Evolutionary conservation across 1,140 invertebrate species (phyloP).

Genomic region (Platyura marginata): DNA sequence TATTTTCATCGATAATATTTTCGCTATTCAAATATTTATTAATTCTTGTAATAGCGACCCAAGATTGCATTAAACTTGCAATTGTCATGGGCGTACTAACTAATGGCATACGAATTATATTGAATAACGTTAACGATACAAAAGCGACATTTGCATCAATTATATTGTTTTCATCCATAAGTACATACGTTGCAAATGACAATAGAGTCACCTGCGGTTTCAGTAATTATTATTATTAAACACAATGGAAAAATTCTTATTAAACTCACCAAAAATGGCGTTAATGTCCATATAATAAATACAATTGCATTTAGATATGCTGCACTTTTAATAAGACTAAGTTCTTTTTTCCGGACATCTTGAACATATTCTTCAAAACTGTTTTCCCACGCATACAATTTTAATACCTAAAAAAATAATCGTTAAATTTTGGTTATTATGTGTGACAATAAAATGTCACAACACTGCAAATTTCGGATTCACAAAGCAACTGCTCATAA

Average conservation of each 20-base stretch:
- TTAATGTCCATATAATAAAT: slow-evolving; percentile 88
- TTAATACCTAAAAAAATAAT: slow-evolving; percentile 59
- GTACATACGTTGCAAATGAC: slow-evolving; percentile 79
- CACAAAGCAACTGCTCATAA: no score
- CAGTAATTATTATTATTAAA: background rate
- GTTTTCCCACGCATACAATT: slow-evolving; percentile 81
- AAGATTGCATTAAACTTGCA: slow-evolving; percentile 54
- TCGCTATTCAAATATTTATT: slow-evolving; percentile 81
- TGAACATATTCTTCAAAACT: slow-evolving; percentile 73
- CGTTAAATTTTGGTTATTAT: slow-evolving; percentile 49
- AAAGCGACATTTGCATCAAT: slow-evolving; percentile 84
- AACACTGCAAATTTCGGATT: no score
- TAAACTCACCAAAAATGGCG: slow-evolving; percentile 77
- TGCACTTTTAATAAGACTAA: slow-evolving; percentile 61
- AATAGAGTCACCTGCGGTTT: slow-evolving; percentile 59
- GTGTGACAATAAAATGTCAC: no score
- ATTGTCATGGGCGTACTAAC: slow-evolving; percentile 80
- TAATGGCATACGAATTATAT: slow-evolving; percentile 88
- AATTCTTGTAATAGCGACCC: slow-evolving; percentile 63
- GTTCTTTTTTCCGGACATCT: slow-evolving; percentile 66
- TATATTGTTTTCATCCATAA: slow-evolving; percentile 62
- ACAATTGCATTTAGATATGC: slow-evolving; percentile 78
- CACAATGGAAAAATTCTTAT: background rate
- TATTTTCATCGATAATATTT: slow-evolving; percentile 58
- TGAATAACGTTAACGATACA: slow-evolving; percentile 93